A percentile compares a stretch with the other conserved stretches of the same genome.
phyloP scores from a whole-genome alignment of 2,888 invertebrate genomes.

The Lasioglossum vierecki region DNA sequence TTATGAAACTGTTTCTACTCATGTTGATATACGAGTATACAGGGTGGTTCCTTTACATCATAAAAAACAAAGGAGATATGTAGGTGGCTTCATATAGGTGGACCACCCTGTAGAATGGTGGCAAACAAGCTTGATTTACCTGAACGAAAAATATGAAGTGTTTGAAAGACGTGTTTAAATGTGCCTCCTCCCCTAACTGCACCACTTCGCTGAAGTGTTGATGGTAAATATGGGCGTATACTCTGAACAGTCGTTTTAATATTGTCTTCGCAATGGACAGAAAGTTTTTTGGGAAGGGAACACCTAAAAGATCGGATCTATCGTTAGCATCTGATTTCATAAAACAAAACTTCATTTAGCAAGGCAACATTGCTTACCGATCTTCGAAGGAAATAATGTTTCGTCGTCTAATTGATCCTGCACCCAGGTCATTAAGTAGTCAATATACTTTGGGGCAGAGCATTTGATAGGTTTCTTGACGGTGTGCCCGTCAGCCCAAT shows the following conservation, averaged over 20 bases:
- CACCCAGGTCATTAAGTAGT: constrained; percentile 99
- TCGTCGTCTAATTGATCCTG: constrained; percentile 99
- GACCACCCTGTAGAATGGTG: neutral
- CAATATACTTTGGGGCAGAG: constrained; percentile 99
- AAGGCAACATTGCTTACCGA: constrained; percentile 86
- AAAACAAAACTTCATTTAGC: neutral
- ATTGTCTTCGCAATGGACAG: constrained; percentile 98
- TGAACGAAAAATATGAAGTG: constrained; percentile 99
- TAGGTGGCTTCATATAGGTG: no score
- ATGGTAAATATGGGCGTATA: constrained; percentile 99
- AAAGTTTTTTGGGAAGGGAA: constrained; percentile 99
- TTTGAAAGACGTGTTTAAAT: constrained; percentile 99
- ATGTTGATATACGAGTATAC: neutral
- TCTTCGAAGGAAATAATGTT: constrained; percentile 98
- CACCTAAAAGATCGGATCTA: constrained; percentile 86
- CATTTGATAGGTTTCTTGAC: constrained; percentile 99
- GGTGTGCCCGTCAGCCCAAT: constrained; percentile 99
- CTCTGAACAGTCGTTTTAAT: constrained; percentile 98
- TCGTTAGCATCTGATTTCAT: neutral
- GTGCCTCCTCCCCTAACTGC: constrained; percentile 98
- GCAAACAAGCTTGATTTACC: constrained; percentile 83
- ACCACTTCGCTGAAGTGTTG: constrained; percentile 99
- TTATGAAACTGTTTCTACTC: neutral
- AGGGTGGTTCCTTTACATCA: no score
- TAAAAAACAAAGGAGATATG: no score